Conservation (phyloP, 2,888 invertebrate genomes). For the Epinotia bilunana region DNA sequence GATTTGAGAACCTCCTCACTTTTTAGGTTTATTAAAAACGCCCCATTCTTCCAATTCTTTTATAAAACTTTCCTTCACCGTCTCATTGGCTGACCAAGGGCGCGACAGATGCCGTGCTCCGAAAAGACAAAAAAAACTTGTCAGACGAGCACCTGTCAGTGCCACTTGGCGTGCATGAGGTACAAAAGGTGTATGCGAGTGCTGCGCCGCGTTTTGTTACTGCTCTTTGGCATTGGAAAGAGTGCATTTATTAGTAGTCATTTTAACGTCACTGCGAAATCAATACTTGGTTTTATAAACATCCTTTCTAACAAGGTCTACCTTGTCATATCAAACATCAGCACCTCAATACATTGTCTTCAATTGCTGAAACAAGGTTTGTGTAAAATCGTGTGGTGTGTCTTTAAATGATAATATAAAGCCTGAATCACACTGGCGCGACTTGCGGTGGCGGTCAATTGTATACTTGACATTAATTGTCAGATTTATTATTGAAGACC, state of each 20-base stretch:
- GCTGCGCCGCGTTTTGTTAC: not conserved
- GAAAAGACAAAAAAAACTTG: not conserved
- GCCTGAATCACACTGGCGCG: no score
- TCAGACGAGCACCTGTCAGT: constrained; percentile 9
- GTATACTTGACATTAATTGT: no score
- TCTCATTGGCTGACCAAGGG: not conserved
- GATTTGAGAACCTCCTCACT: not conserved
- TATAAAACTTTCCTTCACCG: not conserved
- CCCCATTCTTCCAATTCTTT: not conserved
- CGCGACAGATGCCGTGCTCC: not conserved
- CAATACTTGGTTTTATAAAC: not conserved
- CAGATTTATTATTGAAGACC: no score
- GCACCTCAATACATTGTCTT: no score
- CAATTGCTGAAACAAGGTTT: no score
- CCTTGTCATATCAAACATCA: no score
- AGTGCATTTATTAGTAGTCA: not conserved
- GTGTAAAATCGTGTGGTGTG: no score
- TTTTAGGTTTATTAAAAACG: not conserved
- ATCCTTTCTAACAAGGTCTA: no score
- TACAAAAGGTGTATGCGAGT: not conserved
- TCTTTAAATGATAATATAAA: no score
- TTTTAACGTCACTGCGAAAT: not conserved
- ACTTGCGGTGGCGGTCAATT: no score
- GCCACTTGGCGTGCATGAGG: constrained; percentile 1
- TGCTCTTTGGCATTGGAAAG: not conserved